These are phyloP conservation scores for Crematogaster levior DNA, from an alignment of 2,888 invertebrate species.

Conservation along the genomic window DNA sequence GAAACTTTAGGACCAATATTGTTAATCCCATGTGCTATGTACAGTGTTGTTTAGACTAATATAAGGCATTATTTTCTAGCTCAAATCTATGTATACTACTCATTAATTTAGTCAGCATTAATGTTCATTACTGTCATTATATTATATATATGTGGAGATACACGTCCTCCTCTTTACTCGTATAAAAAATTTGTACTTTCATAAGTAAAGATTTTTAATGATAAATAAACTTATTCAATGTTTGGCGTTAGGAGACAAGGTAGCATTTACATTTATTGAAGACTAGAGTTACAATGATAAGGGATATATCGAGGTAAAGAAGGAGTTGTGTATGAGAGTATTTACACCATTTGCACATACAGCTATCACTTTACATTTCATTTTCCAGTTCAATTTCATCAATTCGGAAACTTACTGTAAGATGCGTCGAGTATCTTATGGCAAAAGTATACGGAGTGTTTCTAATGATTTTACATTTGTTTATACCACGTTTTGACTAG, in stretches of 20 bases:
- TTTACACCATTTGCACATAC: neutral
- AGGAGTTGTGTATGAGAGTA: conserved; percentile 6
- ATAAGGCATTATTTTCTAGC: conserved; percentile 58
- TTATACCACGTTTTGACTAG: neutral
- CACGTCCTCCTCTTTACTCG: conserved; percentile 40
- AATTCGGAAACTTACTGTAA: neutral
- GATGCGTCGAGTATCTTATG: neutral
- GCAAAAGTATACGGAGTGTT: neutral
- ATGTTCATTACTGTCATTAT: conserved; percentile 47
- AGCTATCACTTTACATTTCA: neutral
- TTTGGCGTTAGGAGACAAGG: conserved; percentile 68
- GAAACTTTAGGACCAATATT: conserved; percentile 63
- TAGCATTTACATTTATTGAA: conserved; percentile 62
- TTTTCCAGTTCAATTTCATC: neutral
- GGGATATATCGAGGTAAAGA: neutral
- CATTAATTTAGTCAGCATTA: conserved; percentile 54
- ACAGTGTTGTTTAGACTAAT: conserved; percentile 63
- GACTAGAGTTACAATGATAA: neutral
- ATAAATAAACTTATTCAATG: conserved; percentile 66
- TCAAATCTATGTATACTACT: conserved; percentile 45
- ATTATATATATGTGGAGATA: conserved; percentile 46
- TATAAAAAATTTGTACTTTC: conserved; percentile 78
- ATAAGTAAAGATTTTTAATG: conserved; percentile 77
- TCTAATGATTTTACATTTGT: neutral
- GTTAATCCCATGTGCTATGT: conserved; percentile 59